Evolutionary conservation across 2,888 invertebrate species (phyloP).

Genomic region (Phragmatobia fuliginosa): DNA sequence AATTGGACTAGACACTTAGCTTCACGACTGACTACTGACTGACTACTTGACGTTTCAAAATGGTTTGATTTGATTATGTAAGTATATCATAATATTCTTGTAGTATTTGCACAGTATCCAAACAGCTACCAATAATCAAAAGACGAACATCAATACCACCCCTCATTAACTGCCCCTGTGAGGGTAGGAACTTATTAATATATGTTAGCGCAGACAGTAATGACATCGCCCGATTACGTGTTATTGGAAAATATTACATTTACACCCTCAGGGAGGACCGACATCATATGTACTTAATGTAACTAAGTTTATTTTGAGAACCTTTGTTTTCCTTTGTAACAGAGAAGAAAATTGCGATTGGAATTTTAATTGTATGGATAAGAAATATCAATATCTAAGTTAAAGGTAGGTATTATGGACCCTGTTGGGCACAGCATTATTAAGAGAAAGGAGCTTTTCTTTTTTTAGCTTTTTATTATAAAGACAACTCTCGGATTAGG

Average conservation of each 20-base stretch:
- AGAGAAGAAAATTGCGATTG: background rate
- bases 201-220: constrained; percentile 83
- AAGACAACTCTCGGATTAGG: too few species aligned
- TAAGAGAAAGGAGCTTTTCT: too few species aligned
- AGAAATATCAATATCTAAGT: background rate
- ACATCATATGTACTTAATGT: background rate
- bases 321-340: background rate
- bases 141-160: constrained; percentile 35
- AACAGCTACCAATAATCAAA: constrained; percentile 20
- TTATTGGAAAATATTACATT: constrained; percentile 82
- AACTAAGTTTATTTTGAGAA: background rate
- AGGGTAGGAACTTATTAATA: constrained; percentile 76
- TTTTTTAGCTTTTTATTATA: too few species aligned
- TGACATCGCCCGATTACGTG: constrained; percentile 79
- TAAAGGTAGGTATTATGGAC: too few species aligned
- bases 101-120: constrained; percentile 9
- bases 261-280: constrained; percentile 52
- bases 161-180: constrained; percentile 42
- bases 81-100: background rate
- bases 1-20: too few species aligned
- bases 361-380: background rate
- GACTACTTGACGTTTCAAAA: too few species aligned
- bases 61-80: too few species aligned
- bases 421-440: too few species aligned
- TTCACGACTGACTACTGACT: too few species aligned